phyloP scores from a whole-genome alignment of 2,888 invertebrate genomes.

The Macaria notata region DNA sequence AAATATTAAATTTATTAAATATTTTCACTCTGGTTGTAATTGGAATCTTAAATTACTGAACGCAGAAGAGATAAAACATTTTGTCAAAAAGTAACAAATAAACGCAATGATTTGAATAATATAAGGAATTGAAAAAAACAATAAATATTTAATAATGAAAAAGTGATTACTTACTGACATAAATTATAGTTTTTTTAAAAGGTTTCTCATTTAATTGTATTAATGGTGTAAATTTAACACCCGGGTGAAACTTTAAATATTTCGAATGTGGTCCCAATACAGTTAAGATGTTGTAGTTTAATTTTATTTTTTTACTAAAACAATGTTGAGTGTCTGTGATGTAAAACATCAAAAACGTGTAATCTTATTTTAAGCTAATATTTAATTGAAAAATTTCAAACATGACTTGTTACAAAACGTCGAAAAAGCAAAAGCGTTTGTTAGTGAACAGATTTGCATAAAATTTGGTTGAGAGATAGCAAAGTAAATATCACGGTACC shows the following conservation, averaged over 20 bases:
- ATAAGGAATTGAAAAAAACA: conserved; percentile 31
- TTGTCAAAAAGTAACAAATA: conserved; percentile 43
- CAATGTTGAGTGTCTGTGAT: conserved; percentile 46
- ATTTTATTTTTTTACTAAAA: conserved; percentile 57
- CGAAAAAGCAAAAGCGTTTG: no score
- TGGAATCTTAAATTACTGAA: no score
- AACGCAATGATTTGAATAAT: conserved; percentile 42
- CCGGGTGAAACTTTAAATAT: conserved; percentile 40
- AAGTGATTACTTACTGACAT: no score
- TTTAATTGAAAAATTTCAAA: background rate
- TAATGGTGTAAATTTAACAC: conserved; percentile 56
- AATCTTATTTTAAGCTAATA: background rate
- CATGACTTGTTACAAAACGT: no score
- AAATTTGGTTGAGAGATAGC: background rate
- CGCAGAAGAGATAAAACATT: conserved; percentile 24
- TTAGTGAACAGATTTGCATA: no score
- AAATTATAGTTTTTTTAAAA: no score
- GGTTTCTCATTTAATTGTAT: background rate
- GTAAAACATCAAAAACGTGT: conserved; percentile 29
- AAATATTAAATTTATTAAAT: conserved; percentile 35
- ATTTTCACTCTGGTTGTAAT: no score
- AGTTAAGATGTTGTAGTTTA: conserved; percentile 50
- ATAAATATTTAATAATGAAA: background rate
- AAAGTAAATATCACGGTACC: background rate
- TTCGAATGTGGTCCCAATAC: conserved; percentile 13